A percentile compares a stretch with the other conserved stretches of the same genome.
phyloP scores from a whole-genome alignment of 2,797 vertebrate species.

The Pelobates cultripes region DNA sequence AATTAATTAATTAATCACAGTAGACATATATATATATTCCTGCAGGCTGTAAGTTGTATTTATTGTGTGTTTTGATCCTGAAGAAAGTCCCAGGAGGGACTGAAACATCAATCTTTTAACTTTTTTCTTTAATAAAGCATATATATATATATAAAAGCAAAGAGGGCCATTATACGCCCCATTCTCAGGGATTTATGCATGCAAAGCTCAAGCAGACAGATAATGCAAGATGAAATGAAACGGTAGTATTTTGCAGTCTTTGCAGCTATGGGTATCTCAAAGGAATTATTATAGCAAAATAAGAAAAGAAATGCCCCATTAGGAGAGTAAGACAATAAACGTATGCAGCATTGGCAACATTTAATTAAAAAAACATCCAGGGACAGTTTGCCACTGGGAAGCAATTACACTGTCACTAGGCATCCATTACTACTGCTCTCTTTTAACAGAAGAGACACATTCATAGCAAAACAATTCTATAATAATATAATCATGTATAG shows the following conservation, averaged over 20 bases:
- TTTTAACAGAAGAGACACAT: no score
- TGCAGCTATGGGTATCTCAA: background rate
- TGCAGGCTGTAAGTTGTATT: no score
- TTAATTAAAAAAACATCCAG: background rate
- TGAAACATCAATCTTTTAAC: no score
- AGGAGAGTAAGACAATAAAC: background rate
- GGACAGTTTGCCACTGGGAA: background rate
- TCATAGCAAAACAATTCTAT: no score
- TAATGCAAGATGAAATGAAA: conserved; percentile 9
- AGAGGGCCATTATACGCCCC: background rate
- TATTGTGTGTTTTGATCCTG: no score
- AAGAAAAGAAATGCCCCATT: background rate
- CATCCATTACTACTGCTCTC: no score
- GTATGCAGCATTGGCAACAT: background rate
- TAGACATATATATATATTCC: no score
- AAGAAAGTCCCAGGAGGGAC: no score
- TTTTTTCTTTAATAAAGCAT: no score
- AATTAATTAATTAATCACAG: no score
- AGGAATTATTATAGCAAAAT: background rate
- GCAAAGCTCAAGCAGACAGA: conserved; percentile 1
- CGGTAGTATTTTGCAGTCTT: conserved; percentile 7
- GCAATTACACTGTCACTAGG: background rate
- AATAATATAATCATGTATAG: no score
- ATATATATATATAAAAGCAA: no score
- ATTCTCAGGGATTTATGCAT: background rate